Evolutionary conservation across 2,113 vertebrate species (phyloP).

Genomic region (Chlorodrepanis virens): DNA sequence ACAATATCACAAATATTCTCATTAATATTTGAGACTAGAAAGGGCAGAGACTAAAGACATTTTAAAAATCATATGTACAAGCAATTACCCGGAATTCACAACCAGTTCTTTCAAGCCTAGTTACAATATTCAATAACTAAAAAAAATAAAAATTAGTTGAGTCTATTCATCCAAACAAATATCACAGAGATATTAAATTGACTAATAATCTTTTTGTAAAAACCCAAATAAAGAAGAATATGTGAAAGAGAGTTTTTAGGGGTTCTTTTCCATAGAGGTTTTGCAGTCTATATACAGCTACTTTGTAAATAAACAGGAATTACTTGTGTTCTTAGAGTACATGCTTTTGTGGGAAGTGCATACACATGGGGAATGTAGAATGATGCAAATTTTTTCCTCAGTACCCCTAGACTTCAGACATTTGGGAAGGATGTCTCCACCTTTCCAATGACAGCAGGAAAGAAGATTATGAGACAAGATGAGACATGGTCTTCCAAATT

Average conservation of each 20-base stretch:
- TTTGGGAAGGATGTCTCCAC: not conserved
- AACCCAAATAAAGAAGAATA: not conserved
- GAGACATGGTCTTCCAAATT: not conserved
- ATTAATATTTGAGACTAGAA: not conserved
- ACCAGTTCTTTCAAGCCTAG: not conserved
- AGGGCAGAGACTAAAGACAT: not conserved
- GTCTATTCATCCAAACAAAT: not conserved
- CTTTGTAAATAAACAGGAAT: not conserved
- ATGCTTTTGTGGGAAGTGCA: not conserved
- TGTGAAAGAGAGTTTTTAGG: fast-evolving
- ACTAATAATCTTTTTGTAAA: not conserved
- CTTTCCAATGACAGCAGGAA: not conserved
- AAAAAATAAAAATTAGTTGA: not conserved
- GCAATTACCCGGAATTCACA: not conserved
- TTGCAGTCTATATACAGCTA: not conserved
- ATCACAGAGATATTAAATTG: not conserved
- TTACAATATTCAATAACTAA: not conserved
- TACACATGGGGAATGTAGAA: fast-evolving
- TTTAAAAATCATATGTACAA: not conserved
- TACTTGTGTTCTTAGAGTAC: not conserved
- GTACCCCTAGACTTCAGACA: not conserved
- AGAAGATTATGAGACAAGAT: not conserved
- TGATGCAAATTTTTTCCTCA: not conserved
- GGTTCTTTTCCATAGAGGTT: not conserved
- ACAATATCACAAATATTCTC: not conserved